Base-by-base conservation (phyloP, 92 coral and sea anemone species). In the Phenganax marumi region DNA sequence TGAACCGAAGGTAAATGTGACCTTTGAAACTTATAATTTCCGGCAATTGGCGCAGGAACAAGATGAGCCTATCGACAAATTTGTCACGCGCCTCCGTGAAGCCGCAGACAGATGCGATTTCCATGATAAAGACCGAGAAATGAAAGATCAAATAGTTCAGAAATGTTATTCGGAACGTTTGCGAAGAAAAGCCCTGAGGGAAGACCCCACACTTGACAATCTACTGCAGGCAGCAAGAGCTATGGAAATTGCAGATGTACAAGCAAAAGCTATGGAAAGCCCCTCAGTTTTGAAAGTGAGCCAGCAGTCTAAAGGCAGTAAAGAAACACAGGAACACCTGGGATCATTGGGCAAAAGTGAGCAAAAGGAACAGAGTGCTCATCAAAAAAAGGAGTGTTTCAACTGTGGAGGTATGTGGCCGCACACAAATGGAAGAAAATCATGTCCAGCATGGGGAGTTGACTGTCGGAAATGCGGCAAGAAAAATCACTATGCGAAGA, bases 21-120 rank as follows among this genome's bases (percentile, higher is more conserved):
- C 85, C 66, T 81, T 81, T 50, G 85, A 74, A 74, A 74, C 80
- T 3, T 74, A 74, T 23, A 74, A 74, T 52, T 74, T 74, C 26
- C 8, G 80, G 8, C 80, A 74, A 74, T 52, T 74, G 52, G 22
- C 33, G 16, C 80, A 74, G 24, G 80, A 10, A 10, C 46, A 17
- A 52, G 61, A 50, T 2, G 63, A 52, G 18, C 10, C 50, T 7
- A 70, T 70, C 17, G 52, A 70, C 53, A 70, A 70, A 26, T 70
- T 74, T 26, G 63, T 74, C 10, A 74, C 63, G 21, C 63, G 80
- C 23, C 80, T 74, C 22, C 60, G 46, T 10, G 80, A 74, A 52
- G 80, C 80, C 16, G 80, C 63, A n/a, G 24, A 56, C 39, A 6
- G 80, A 7, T 74, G 60, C 51, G 80, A 50, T 74, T 74, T 74